Conservation (phyloP, 1,140 invertebrate genomes). For the Drosophila quadrilineata region DNA sequence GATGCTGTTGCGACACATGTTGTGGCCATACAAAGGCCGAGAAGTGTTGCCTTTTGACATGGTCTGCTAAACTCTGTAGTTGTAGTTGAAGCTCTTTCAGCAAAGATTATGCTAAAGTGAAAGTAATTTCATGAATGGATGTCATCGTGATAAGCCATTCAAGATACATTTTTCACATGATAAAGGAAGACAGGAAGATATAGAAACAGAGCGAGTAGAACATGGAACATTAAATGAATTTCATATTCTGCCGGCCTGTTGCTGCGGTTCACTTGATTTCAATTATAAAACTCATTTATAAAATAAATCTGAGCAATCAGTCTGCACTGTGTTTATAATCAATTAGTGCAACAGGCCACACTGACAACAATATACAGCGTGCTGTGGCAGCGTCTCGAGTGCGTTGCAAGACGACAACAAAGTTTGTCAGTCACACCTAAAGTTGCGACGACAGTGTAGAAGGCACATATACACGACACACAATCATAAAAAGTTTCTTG, state of each 20-base stretch:
- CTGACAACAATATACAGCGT: too few species aligned
- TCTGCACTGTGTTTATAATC: not conserved
- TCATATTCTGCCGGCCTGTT: too few species aligned
- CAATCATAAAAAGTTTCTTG: conserved; percentile 49
- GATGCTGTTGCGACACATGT: conserved; percentile 18
- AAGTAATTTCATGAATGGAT: conserved; percentile 17
- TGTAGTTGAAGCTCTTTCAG: not conserved
- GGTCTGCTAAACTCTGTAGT: conserved; percentile 29
- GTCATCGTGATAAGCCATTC: not conserved
- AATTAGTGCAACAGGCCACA: conserved; percentile 26
- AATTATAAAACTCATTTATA: not conserved
- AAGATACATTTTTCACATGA: too few species aligned
- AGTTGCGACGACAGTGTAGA: conserved; percentile 11
- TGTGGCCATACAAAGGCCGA: conserved; percentile 46
- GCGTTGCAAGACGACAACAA: too few species aligned
- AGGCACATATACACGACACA: conserved; percentile 22
- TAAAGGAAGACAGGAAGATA: too few species aligned
- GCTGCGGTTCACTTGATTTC: too few species aligned
- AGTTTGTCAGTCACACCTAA: conserved; percentile 52
- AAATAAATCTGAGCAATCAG: conserved; percentile 6
- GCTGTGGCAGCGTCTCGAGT: too few species aligned
- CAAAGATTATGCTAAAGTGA: not conserved
- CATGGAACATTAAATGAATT: not conserved
- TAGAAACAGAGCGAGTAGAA: too few species aligned
- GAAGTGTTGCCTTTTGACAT: conserved; percentile 37